Percentiles rank a stretch among this genome's conserved stretches.
Evolutionary conservation across 2,888 invertebrate species (phyloP).

Genomic region (Merodon equestris): DNA sequence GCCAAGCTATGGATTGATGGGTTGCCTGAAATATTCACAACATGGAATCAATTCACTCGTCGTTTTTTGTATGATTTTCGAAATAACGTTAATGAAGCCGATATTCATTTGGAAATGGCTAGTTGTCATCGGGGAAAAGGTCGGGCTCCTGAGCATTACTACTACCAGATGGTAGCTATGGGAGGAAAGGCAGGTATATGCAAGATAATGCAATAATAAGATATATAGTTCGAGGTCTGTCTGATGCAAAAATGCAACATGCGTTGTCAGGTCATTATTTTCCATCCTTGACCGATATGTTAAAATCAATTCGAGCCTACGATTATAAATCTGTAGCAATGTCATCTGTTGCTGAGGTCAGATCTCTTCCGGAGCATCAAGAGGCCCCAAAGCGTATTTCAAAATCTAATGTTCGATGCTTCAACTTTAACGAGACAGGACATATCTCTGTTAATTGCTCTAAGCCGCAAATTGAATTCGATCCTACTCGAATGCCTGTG

Average conservation of each 20-base stretch:
- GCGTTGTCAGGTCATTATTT: conserved; percentile 10
- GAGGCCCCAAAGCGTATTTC: not conserved
- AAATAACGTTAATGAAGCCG: conserved; percentile 3
- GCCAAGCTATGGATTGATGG: conserved; percentile 26
- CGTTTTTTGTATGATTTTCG: conserved; percentile 20
- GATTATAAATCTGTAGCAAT: not conserved
- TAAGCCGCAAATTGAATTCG: conserved; percentile 24
- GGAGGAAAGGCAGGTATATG: not conserved
- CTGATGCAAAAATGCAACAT: conserved; percentile 15
- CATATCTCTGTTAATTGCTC: conserved; percentile 15
- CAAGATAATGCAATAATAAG: conserved; percentile 7
- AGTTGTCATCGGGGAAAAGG: conserved; percentile 2
- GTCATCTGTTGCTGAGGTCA: not conserved
- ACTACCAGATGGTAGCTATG: conserved; percentile 9
- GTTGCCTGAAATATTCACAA: conserved; percentile 5
- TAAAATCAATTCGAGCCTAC: conserved; percentile 11
- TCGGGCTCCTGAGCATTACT: conserved; percentile 10
- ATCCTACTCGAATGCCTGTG: conserved; percentile 59
- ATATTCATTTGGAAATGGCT: conserved; percentile 19
- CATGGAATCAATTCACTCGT: conserved; percentile 9
- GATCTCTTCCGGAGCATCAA: conserved; percentile 1
- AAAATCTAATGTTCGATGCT: conserved; percentile 6
- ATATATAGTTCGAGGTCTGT: conserved; percentile 9
- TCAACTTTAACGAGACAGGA: conserved; percentile 7
- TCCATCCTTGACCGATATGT: not conserved